Base-by-base conservation (phyloP, 2,888 invertebrate genomes). In the Athetis lepigone region DNA sequence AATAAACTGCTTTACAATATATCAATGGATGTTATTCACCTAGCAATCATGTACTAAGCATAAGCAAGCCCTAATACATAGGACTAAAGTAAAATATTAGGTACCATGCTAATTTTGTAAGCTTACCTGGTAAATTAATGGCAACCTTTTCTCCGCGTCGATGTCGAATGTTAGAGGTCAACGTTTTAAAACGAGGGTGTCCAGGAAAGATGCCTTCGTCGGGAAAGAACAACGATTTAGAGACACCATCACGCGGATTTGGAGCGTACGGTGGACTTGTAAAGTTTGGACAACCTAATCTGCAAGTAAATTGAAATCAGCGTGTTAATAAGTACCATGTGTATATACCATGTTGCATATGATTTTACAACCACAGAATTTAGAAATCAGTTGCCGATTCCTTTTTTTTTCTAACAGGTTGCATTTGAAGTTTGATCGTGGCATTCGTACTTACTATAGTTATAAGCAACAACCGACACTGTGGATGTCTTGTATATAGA, bases 131-230 rank as follows among this genome's bases (percentile, higher is more conserved):
- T 86, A 99, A 95, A 95, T 99, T 99, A 73, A 99, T 99, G 64
- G 98, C 97, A 18, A 99, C 98, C 95, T 99, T 99, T 92, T 98
- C 98, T 55, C 98, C 98, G 72, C 99, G 96, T 81, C 99, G 95
- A 84, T 97, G 93, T 58, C 99, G 96, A 75, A 99, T 99, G 90
- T 99, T 99, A 66, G 97, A 95, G 0, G 99, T 98, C 57, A 99
- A 95, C 1, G 98, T 99, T 90, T 96, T 97, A 90, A 99, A 99
- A 66, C 99, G 96, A 18, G 99, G 99, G 95, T 99, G 99, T n/a
- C 98, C 99, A 2, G 96, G 96, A 89, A 96, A 99, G 83, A 99
- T 99, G 25, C 97, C 99, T 80, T 98, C 97, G 89, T 99, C 99
- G 0, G 99, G 99, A 89, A 99, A 99, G 93, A 98, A 99, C 13